Conservation (phyloP, 2,113 vertebrate species). For the Ivindomyrus marchei region DNA sequence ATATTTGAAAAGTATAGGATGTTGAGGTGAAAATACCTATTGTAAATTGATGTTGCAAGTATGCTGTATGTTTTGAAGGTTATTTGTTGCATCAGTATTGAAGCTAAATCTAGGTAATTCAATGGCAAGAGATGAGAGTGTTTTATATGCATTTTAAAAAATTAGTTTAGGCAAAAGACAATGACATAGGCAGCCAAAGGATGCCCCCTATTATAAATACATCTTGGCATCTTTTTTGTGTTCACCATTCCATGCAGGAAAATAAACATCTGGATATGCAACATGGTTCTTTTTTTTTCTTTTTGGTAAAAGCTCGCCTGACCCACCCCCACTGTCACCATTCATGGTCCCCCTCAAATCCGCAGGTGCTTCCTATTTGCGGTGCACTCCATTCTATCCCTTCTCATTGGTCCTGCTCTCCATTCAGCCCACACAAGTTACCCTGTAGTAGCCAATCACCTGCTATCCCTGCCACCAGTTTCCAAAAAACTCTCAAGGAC, state of each 20-base stretch:
- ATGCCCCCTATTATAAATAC: conserved; percentile 73
- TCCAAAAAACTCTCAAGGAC: not conserved
- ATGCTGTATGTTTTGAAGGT: conserved; percentile 94
- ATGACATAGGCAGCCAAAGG: conserved; percentile 72
- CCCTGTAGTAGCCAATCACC: not conserved
- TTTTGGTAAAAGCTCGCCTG: conserved; percentile 50
- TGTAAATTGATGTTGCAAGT: conserved; percentile 97
- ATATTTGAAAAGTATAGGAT: conserved; percentile 85
- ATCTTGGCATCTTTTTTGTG: conserved; percentile 71
- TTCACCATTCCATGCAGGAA: conserved; percentile 76
- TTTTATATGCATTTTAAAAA: conserved; percentile 74
- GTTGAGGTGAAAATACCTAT: conserved; percentile 78
- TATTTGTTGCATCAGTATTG: conserved; percentile 87
- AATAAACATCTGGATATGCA: conserved; percentile 74
- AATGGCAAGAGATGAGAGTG: conserved; percentile 71
- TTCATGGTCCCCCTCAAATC: conserved; percentile 6
- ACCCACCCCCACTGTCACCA: conserved; percentile 30
- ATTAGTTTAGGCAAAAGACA: conserved; percentile 75
- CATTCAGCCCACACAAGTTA: not conserved
- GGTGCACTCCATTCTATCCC: not conserved
- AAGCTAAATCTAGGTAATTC: conserved; percentile 82
- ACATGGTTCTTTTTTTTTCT: conserved; percentile 66
- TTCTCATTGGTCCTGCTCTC: not conserved
- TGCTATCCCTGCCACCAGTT: not conserved
- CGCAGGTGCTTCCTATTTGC: not conserved